Evolutionary conservation across 2,113 vertebrate genomes (phyloP).

Genomic region (Myodes glareolus): DNA sequence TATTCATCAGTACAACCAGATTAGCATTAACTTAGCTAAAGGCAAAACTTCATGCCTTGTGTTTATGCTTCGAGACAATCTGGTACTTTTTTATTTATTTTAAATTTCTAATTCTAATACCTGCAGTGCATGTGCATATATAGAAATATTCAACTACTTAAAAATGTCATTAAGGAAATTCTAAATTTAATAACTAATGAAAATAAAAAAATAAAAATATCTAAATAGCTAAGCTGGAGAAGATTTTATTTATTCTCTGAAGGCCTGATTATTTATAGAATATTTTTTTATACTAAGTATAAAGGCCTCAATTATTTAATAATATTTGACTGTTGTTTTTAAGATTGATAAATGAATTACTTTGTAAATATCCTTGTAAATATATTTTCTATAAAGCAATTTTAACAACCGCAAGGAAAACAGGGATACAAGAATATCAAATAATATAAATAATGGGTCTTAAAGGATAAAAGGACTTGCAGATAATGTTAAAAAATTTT

Average conservation of each 20-base stretch:
- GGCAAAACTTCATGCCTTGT: conserved; percentile 62
- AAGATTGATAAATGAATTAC: conserved; percentile 21
- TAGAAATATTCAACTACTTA: conserved; percentile 53
- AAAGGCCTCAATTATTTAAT: conserved; percentile 16
- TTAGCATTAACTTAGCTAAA: conserved; percentile 67
- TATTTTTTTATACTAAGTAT: conserved; percentile 50
- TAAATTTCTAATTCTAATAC: conserved; percentile 57
- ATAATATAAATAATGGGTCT: not conserved
- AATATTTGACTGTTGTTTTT: conserved; percentile 6
- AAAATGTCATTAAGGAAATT: conserved; percentile 57
- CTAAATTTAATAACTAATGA: conserved; percentile 51
- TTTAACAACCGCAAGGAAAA: not conserved
- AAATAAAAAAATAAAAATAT: conserved; percentile 26
- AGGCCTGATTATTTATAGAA: conserved; percentile 51
- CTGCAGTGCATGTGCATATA: conserved; percentile 16
- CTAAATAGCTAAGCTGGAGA: conserved; percentile 49
- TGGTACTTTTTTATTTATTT: conserved; percentile 42
- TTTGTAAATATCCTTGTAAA: not conserved
- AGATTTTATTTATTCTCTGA: conserved; percentile 50
- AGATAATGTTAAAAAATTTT: conserved; percentile 12
- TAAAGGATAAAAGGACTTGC: not conserved
- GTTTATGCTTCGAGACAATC: conserved; percentile 70
- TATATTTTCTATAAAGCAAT: not conserved
- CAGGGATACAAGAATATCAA: not conserved
- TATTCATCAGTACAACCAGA: conserved; percentile 53